phyloP scores from a whole-genome alignment of 2,113 vertebrate species.

The Elephas maximus region DNA sequence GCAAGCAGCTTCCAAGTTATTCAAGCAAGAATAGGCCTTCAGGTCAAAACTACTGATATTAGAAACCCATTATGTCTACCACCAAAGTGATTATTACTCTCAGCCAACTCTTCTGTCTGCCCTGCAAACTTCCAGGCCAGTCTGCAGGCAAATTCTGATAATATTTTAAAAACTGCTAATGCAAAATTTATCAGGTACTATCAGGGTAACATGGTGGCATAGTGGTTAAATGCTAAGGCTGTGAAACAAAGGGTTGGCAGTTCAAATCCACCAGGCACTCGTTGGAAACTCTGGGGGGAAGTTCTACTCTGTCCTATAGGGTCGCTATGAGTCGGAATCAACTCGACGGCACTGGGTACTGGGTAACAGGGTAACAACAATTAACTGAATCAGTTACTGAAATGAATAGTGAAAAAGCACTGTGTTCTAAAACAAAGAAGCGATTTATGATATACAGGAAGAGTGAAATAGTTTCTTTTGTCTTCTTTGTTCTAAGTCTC shows the following conservation, averaged over 20 bases:
- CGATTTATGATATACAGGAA: constrained; percentile 35
- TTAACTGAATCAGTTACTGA: constrained; percentile 49
- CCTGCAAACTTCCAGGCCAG: not conserved
- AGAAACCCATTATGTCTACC: constrained; percentile 21
- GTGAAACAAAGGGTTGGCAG: too few relatives aligned
- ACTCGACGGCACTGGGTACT: too few relatives aligned
- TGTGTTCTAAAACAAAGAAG: constrained; percentile 40
- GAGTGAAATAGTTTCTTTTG: constrained; percentile 9
- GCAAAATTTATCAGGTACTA: constrained; percentile 63
- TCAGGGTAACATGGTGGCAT: not conserved
- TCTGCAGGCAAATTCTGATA: not conserved
- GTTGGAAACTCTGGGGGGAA: too few relatives aligned
- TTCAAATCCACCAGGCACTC: too few relatives aligned
- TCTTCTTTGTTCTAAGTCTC: constrained; percentile 23
- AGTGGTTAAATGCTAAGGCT: too few relatives aligned
- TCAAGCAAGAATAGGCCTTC: not conserved
- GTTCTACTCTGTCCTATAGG: too few relatives aligned
- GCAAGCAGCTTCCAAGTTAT: constrained; percentile 8
- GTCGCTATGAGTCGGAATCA: too few relatives aligned
- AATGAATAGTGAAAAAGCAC: constrained; percentile 47
- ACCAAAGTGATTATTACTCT: constrained; percentile 1
- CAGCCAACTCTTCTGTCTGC: not conserved
- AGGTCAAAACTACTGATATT: not conserved
- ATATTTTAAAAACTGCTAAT: constrained; percentile 12
- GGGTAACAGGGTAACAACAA: constrained; percentile 21